Evolutionary conservation across 2,888 invertebrate genomes (phyloP).

Genomic region (Frankliniella intonsa): DNA sequence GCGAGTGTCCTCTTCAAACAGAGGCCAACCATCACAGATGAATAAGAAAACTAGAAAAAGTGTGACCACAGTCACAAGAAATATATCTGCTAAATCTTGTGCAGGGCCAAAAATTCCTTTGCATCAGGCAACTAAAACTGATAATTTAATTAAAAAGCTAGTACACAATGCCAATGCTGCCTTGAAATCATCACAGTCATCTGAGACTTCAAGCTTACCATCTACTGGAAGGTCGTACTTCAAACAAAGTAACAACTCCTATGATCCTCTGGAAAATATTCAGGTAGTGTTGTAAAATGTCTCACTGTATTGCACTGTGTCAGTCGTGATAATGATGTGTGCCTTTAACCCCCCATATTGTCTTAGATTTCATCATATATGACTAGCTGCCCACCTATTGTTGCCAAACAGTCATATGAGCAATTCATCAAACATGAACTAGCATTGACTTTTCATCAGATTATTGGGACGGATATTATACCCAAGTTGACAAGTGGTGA

Average conservation of each 20-base stretch:
- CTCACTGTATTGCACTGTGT: neutral
- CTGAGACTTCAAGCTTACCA: neutral
- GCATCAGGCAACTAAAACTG: neutral
- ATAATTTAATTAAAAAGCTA: neutral
- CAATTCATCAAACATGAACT: slow-evolving; percentile 2
- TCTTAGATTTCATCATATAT: neutral
- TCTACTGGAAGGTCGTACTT: neutral
- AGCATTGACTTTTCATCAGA: neutral
- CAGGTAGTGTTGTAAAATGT: neutral
- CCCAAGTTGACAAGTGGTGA: neutral
- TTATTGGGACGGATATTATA: neutral
- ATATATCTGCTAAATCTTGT: neutral
- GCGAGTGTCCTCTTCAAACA: neutral
- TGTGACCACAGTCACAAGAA: slow-evolving; percentile 7
- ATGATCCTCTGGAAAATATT: neutral
- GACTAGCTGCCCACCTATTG: neutral
- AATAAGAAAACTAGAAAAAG: neutral
- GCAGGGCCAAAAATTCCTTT: neutral
- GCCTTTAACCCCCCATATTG: too few relatives aligned
- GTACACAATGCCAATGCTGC: neutral
- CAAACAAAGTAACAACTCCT: too few relatives aligned
- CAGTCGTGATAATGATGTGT: too few relatives aligned
- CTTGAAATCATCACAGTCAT: neutral
- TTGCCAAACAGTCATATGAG: neutral
- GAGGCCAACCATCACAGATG: neutral